These are phyloP conservation scores for Merodon equestris DNA, from an alignment of 2,888 invertebrate genomes.

Conservation along the genomic window DNA sequence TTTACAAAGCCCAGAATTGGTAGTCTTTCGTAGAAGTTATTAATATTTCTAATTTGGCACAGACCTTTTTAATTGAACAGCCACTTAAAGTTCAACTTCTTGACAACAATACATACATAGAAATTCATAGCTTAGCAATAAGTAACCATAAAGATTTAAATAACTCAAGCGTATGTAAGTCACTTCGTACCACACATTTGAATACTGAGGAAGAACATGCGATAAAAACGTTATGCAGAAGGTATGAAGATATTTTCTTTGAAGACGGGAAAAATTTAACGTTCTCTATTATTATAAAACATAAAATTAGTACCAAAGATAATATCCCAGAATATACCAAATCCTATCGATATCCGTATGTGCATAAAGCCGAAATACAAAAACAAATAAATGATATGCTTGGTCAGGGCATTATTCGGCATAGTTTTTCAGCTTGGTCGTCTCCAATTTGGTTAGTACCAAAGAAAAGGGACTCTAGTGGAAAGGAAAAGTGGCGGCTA, in stretches of 20 bases:
- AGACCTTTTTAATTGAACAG: slow-evolving; percentile 40
- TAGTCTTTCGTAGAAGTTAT: slow-evolving; percentile 37
- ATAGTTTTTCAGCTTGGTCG: slow-evolving; percentile 20
- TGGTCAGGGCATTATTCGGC: slow-evolving; percentile 18
- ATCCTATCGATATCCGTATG: slow-evolving; percentile 17
- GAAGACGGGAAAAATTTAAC: slow-evolving; percentile 41
- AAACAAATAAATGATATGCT: too few species aligned
- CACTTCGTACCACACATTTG: slow-evolving; percentile 2
- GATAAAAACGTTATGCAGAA: slow-evolving; percentile 47
- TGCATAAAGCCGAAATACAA: slow-evolving; percentile 22
- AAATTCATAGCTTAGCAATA: too few species aligned
- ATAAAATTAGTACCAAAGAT: slow-evolving; percentile 38
- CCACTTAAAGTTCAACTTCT: slow-evolving; percentile 35
- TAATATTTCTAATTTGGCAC: slow-evolving; percentile 27
- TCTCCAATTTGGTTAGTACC: slow-evolving; percentile 25
- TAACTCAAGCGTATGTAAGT: slow-evolving; percentile 12
- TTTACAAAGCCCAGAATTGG: slow-evolving; percentile 43
- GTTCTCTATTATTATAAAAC: slow-evolving; percentile 55
- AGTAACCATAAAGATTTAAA: slow-evolving; percentile 7
- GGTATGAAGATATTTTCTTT: slow-evolving; percentile 46
- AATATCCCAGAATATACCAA: slow-evolving; percentile 13
- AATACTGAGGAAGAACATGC: slow-evolving; percentile 16
- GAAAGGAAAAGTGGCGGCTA: slow-evolving; percentile 9
- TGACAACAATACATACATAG: slow-evolving; percentile 8
- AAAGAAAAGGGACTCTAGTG: slow-evolving; percentile 4